A percentile compares a stretch with the other conserved stretches of the same genome.
phyloP scores from a whole-genome alignment of 2,888 invertebrate genomes.

The Clitarchus hookeri region DNA sequence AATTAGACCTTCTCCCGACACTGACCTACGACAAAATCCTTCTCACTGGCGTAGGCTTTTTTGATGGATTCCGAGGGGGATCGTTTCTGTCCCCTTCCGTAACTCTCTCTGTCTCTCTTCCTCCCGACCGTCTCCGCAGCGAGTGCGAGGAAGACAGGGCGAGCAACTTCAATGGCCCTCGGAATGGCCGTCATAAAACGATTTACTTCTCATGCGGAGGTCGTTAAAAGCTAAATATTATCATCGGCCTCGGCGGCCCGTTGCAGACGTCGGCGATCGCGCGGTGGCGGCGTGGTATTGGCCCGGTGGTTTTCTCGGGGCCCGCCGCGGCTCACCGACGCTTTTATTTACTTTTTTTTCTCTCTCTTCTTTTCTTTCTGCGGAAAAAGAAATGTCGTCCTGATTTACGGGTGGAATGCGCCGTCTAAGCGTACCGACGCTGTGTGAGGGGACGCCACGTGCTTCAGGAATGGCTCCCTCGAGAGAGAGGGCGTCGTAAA shows the following conservation, averaged over 20 bases:
- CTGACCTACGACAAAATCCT: not conserved
- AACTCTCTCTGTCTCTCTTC: not conserved
- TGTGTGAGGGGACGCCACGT: not conserved
- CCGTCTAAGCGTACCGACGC: not conserved
- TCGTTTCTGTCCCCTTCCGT: not conserved
- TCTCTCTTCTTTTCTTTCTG: not conserved
- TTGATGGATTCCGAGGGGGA: not conserved
- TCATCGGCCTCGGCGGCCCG: not conserved
- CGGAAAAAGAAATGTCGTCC: not conserved
- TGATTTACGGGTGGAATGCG: conserved; percentile 2
- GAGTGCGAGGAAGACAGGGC: not conserved
- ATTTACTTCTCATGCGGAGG: conserved; percentile 14
- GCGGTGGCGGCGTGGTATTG: not conserved
- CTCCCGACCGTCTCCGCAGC: not conserved
- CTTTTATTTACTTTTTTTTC: not conserved
- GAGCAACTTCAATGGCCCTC: not conserved
- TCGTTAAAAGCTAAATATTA: not conserved
- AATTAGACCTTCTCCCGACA: not conserved
- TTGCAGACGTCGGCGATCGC: not conserved
- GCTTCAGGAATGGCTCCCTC: not conserved
- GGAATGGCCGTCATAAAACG: conserved; percentile 8
- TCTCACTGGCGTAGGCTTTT: not conserved
- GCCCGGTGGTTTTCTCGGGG: too few species aligned
- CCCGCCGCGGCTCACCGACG: not conserved
- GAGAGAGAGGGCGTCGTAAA: not conserved